phyloP scores from a whole-genome alignment of 2,113 vertebrate genomes.

The Dendropsophus ebraccatus region DNA sequence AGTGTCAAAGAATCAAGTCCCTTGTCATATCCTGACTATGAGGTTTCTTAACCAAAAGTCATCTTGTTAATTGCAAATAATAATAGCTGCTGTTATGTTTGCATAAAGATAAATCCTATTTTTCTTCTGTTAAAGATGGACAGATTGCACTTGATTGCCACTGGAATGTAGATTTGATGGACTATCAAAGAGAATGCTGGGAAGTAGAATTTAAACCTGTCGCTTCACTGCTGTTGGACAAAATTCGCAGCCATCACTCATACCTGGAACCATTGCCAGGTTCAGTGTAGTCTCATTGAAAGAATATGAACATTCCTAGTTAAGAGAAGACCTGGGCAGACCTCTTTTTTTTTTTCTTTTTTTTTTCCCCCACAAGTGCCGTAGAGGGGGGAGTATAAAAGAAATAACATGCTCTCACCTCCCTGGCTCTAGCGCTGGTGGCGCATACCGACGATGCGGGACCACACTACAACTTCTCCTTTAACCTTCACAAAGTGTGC shows the following conservation, averaged over 20 bases:
- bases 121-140: conserved; percentile 75
- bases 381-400: too few species aligned
- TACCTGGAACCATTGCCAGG: conserved; percentile 61
- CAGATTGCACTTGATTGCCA: conserved; percentile 74
- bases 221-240: conserved; percentile 81
- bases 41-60: too few species aligned
- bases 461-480: too few species aligned
- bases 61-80: too few species aligned
- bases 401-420: too few species aligned
- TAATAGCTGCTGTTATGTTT: not conserved
- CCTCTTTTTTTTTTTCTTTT: too few species aligned
- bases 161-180: conserved; percentile 71
- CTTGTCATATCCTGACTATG: not conserved
- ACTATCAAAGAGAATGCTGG: conserved; percentile 82
- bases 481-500: not conserved
- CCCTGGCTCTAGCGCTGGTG: too few species aligned
- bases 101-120: not conserved
- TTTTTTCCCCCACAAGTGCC: too few species aligned
- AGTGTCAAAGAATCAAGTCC: not conserved
- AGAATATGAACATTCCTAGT: not conserved
- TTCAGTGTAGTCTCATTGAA: not conserved
- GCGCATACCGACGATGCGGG: too few species aligned
- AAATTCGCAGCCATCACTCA: conserved; percentile 69
- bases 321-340: too few species aligned
- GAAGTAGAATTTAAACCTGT: conserved; percentile 89